phyloP scores from a whole-genome alignment of 2,113 vertebrate genomes.

The Phalacrocorax pelagicus region DNA sequence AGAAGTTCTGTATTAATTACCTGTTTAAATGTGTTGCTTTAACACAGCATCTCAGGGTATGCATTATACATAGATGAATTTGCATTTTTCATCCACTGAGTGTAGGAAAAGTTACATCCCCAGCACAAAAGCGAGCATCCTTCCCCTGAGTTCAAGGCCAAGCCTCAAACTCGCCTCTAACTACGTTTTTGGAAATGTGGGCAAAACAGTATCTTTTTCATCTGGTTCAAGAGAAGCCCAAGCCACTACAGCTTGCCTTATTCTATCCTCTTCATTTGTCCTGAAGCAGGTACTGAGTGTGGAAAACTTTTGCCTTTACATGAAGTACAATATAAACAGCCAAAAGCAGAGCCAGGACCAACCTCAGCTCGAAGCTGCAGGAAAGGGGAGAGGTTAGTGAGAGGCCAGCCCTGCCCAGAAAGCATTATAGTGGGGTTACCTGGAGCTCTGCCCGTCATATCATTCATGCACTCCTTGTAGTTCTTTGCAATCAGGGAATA shows the following conservation, averaged over 20 bases:
- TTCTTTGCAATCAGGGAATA: conserved; percentile 76
- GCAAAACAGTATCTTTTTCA: background rate
- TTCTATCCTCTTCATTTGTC: background rate
- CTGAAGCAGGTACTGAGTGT: background rate
- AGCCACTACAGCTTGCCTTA: background rate
- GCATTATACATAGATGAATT: background rate
- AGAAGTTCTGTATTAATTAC: background rate
- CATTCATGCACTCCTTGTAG: conserved; percentile 80
- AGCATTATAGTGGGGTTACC: conserved; percentile 53
- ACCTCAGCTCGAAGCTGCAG: background rate
- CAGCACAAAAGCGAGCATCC: background rate
- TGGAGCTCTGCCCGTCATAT: conserved; percentile 80
- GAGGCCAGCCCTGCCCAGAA: background rate
- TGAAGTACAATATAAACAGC: background rate
- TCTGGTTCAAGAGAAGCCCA: background rate
- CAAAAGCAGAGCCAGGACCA: background rate
- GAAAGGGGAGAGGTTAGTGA: accelerated
- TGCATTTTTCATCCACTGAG: background rate
- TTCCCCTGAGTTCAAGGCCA: background rate
- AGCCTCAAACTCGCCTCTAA: background rate
- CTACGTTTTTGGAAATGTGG: background rate
- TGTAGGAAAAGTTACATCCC: background rate
- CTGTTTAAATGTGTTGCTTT: background rate
- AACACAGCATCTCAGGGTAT: background rate
- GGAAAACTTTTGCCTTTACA: background rate